phyloP scores from a whole-genome alignment of 2,113 vertebrate species.

The Corydoras sp. region DNA sequence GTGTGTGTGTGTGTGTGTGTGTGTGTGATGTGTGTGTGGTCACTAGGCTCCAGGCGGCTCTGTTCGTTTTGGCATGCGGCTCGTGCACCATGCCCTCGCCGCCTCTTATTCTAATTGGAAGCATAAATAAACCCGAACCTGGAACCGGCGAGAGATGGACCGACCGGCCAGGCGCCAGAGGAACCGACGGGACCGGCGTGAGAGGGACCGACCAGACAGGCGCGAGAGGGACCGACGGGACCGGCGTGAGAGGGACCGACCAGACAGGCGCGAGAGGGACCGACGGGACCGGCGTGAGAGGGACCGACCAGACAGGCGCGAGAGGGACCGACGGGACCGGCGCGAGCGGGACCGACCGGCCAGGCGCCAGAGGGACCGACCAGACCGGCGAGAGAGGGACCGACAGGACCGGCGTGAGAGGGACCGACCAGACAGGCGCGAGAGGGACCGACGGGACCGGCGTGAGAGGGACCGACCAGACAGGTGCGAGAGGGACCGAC shows the following conservation, averaged over 20 bases:
- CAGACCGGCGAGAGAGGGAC: no score
- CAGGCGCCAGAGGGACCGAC: not conserved
- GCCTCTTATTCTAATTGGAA: slow-evolving; percentile 55
- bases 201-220: not conserved
- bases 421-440: slow-evolving; percentile 2
- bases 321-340: not conserved
- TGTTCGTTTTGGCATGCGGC: slow-evolving; percentile 18
- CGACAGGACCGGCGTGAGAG: slow-evolving; percentile 2
- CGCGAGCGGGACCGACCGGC: not conserved
- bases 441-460: slow-evolving; percentile 1
- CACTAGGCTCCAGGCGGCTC: not conserved
- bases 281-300: slow-evolving; percentile 7
- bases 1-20: slow-evolving; percentile 9
- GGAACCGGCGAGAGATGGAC: slow-evolving; percentile 1
- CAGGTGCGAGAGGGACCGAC: not conserved
- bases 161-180: not conserved
- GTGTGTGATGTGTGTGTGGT: not conserved
- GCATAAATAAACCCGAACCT: slow-evolving; percentile 52
- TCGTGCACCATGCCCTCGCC: slow-evolving; percentile 12
- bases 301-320: no score
- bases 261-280: slow-evolving; percentile 7
- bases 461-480: not conserved
- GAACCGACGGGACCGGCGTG: not conserved
- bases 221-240: not conserved
- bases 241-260: not conserved